These are phyloP conservation scores for Gallinago solitaria DNA, from an alignment of 2,797 vertebrate species.

Conservation along the genomic window DNA sequence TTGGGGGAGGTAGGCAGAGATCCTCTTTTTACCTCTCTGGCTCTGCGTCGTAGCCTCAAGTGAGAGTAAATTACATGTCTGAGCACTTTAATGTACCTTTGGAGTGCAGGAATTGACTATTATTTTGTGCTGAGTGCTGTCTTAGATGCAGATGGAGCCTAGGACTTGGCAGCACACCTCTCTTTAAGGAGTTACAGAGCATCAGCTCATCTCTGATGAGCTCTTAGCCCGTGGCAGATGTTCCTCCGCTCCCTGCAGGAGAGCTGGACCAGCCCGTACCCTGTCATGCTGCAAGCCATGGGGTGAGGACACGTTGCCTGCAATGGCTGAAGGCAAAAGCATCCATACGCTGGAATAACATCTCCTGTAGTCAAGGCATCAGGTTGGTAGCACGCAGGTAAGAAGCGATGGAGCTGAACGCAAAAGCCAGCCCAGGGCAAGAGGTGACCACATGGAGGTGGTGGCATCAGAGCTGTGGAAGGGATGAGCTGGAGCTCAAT, in stretches of 20 bases:
- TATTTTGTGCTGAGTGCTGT: neutral
- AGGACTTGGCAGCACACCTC: neutral
- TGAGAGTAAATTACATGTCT: neutral
- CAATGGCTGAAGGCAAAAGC: neutral
- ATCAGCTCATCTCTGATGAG: neutral
- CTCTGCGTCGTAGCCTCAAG: neutral
- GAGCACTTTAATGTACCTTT: neutral
- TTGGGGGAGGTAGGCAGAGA: neutral
- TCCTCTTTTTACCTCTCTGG: neutral
- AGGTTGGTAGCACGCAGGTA: too few relatives aligned
- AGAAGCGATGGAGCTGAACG: neutral
- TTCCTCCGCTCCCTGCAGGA: neutral
- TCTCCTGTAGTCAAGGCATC: neutral
- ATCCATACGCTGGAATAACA: neutral
- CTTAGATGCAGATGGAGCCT: neutral
- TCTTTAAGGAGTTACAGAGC: neutral
- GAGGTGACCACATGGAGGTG: fast-evolving
- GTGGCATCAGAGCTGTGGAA: neutral
- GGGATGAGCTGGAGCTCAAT: neutral
- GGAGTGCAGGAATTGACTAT: neutral
- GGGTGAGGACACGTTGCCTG: neutral
- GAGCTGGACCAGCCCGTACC: neutral
- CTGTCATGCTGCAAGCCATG: fast-evolving
- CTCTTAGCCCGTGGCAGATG: neutral
- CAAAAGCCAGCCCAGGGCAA: neutral